Evolutionary conservation across 2,797 vertebrate genomes (phyloP).

Genomic region (Xiphorhynchus erythropygius): DNA sequence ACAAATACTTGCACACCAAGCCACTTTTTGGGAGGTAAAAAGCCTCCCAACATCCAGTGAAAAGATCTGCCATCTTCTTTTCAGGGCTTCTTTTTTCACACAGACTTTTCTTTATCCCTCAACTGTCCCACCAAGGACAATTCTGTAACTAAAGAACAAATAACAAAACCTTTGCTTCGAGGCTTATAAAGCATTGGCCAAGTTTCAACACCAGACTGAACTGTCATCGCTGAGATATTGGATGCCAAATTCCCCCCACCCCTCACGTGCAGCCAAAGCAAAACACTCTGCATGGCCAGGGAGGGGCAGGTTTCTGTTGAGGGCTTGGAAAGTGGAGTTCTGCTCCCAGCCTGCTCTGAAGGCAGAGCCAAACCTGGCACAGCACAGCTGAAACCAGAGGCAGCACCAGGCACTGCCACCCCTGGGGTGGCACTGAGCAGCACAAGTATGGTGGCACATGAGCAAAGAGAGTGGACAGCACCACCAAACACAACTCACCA

Average conservation of each 20-base stretch:
- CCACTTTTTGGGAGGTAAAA: neutral
- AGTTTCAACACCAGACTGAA: constrained; percentile 36
- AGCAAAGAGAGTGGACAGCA: neutral
- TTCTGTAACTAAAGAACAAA: neutral
- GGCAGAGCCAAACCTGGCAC: neutral
- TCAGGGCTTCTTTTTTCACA: neutral
- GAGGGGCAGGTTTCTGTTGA: neutral
- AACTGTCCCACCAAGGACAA: neutral
- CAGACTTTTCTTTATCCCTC: neutral
- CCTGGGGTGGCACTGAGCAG: neutral
- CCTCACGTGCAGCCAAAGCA: neutral
- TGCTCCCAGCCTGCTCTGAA: neutral
- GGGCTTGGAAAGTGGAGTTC: neutral
- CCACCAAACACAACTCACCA: neutral
- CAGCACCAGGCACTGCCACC: neutral
- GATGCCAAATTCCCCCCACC: constrained; percentile 53
- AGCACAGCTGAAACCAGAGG: neutral
- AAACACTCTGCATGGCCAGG: neutral
- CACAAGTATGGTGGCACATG: neutral
- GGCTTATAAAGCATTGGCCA: neutral
- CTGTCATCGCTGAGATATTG: neutral
- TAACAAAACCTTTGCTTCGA: constrained; percentile 35
- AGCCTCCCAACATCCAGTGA: neutral
- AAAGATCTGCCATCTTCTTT: neutral
- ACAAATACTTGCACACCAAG: neutral